Evolutionary conservation across 2,113 vertebrate species (phyloP).

Genomic region (Podarcis raffonei): DNA sequence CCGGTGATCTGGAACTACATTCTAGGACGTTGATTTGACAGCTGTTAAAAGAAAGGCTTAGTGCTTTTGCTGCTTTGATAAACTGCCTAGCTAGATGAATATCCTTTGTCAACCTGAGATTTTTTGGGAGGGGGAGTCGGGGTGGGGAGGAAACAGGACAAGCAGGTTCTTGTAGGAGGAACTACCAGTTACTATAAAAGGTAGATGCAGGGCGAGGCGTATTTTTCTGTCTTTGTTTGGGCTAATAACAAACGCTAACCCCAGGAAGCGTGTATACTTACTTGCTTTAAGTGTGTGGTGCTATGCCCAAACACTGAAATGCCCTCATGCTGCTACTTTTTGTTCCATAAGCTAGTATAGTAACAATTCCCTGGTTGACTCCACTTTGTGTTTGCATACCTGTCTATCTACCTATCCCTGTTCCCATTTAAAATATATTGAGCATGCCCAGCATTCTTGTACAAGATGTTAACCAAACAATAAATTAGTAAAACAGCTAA

Average conservation of each 20-base stretch:
- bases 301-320: background rate
- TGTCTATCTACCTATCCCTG: background rate
- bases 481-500: background rate
- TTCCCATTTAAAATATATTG: background rate
- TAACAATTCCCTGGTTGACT: background rate
- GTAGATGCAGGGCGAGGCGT: background rate
- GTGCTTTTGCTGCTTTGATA: background rate
- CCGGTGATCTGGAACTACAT: background rate
- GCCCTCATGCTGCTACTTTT: background rate
- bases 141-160: background rate
- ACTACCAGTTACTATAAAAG: background rate
- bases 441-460: background rate
- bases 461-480: background rate
- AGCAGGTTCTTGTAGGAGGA: background rate
- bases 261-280: background rate
- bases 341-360: background rate
- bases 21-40: background rate
- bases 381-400: background rate
- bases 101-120: background rate
- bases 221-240: background rate
- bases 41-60: background rate
- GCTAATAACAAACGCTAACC: slow-evolving; percentile 9
- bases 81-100: background rate
- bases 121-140: background rate
- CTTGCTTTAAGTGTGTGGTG: background rate